These are phyloP conservation scores for Lithodes maja DNA, from an alignment of 2,888 invertebrate species.

Conservation along the genomic window DNA sequence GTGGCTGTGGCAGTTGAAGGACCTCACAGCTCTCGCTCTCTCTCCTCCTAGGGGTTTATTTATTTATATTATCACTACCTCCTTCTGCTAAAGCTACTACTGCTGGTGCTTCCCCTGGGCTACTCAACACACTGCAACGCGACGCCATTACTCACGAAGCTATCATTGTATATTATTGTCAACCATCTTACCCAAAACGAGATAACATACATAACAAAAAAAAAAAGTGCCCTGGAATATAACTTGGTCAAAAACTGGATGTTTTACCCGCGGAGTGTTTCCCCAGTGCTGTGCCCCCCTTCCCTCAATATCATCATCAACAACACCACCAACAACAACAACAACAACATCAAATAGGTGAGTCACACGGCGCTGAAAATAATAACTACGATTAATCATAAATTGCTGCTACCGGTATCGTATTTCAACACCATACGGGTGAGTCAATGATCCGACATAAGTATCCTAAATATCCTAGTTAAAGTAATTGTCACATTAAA, in stretches of 20 bases:
- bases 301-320: neutral
- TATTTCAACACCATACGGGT: no score
- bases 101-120: neutral
- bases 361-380: neutral
- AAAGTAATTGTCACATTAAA: no score
- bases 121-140: neutral
- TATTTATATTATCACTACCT: slow-evolving; percentile 43
- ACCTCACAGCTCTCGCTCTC: slow-evolving; percentile 36
- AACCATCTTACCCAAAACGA: neutral
- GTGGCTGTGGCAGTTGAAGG: slow-evolving; percentile 50
- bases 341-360: slow-evolving; percentile 20
- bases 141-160: neutral
- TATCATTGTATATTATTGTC: neutral
- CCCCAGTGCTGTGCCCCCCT: slow-evolving; percentile 26
- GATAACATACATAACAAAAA: neutral
- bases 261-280: slow-evolving; percentile 16
- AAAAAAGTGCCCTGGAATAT: neutral
- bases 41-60: slow-evolving; percentile 23
- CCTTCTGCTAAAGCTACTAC: neutral
- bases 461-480: no score
- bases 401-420: no score
- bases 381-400: neutral
- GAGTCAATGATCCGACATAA: no score
- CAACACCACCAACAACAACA: neutral
- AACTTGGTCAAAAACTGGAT: slow-evolving; percentile 16